Evolutionary conservation across 30 jellyfish, hydroid and myxozoan genomes (phyloP), one percentile per base, ranked within the genome.

Genomic region (Aurelia sp.): DNA sequence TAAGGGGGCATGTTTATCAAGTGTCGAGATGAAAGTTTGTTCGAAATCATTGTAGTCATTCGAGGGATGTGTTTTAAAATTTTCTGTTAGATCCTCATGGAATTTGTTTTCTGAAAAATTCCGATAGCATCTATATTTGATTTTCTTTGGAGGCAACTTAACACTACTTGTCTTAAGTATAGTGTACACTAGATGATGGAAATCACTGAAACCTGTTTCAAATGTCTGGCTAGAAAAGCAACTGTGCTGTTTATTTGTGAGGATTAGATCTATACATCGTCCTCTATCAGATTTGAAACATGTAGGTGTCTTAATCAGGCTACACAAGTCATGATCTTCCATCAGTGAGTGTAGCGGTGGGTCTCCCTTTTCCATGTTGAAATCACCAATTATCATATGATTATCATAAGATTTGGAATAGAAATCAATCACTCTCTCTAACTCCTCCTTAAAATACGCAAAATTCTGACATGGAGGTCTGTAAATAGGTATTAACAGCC

Each of bases 391-490:
- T 59, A 19, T 59, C 61, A 76, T 13, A 13, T 51, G 27, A 51
- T 59, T 76, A 53, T 76, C 82, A 72, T 72, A 72, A 13, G 72
- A 21, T 40, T 18, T 18, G 50, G 77, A 40, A 76, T 20, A 57
- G 80, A 13, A 27, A 27, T 27, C 33, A 59, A 59, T 52, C 82
- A 51, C 67, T 76, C 88, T 41, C 58, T 19, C 75, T 76, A 51
- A 80, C 61, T 41, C 75, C 63, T 7, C 76, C 69, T 41, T 52
- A 22, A 51, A 52, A 51, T 41, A 57, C 24, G 61, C 61, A 27
- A 51, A 51, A 33, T 61, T 51, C 61, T 76, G 82, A 35, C 75
- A 41, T 31, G 88, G 78, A 67, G 78, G 78, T 67, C 78, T 27
- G 33, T 27, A 62, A 13, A 62, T 62, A 62, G 73, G 73, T 62